These are phyloP conservation scores for Chrysina gloriosa DNA, from an alignment of 2,888 invertebrate species.

Conservation along the genomic window DNA sequence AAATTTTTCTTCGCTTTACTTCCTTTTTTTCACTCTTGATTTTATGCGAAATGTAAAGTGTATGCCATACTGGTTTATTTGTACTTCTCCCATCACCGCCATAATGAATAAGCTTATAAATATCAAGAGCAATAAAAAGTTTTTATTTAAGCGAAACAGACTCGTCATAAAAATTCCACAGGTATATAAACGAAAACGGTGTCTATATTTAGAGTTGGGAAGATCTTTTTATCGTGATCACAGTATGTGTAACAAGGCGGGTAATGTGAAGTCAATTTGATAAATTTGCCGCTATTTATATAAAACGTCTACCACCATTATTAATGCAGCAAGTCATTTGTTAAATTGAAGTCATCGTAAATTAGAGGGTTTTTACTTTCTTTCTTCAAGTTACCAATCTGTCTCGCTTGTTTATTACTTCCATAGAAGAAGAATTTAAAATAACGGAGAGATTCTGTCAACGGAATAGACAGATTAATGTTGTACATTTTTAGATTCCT, in stretches of 20 bases:
- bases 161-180: conserved; percentile 27
- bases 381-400: conserved; percentile 13
- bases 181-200: conserved; percentile 21
- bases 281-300: conserved; percentile 27
- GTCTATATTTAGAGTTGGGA: conserved; percentile 22
- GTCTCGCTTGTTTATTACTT: conserved; percentile 8
- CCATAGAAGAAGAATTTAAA: neutral
- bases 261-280: conserved; percentile 24
- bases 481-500: too few species aligned
- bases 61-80: neutral
- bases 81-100: neutral
- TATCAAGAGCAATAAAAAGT: conserved; percentile 16
- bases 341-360: conserved; percentile 25
- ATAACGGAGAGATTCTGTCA: too few species aligned
- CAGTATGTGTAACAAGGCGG: conserved; percentile 22
- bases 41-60: neutral
- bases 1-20: neutral
- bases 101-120: neutral
- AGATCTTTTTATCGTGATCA: conserved; percentile 15
- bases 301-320: conserved; percentile 18
- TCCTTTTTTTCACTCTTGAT: neutral
- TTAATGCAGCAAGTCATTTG: conserved; percentile 19
- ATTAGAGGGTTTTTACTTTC: conserved; percentile 10
- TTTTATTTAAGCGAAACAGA: conserved; percentile 17
- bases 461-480: too few species aligned